These are phyloP conservation scores for Drosophila testacea DNA, from an alignment of 2,888 invertebrate genomes.

Conservation along the genomic window DNA sequence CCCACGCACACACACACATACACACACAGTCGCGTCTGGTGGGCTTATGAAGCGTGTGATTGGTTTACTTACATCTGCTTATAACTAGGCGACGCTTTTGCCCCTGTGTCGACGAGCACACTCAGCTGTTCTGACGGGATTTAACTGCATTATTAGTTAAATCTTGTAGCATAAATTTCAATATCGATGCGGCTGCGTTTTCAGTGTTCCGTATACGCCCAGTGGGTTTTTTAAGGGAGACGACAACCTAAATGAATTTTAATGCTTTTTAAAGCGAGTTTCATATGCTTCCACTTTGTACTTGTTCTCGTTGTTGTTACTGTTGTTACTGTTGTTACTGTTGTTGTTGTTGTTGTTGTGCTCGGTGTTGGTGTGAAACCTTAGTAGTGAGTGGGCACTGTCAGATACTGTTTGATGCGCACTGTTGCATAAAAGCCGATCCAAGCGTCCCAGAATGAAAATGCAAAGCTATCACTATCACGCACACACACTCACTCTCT, in stretches of 20 bases:
- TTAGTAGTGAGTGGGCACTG: slow-evolving; percentile 58
- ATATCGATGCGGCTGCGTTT: slow-evolving; percentile 64
- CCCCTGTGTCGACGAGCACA: background rate
- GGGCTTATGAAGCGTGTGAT: slow-evolving; percentile 77
- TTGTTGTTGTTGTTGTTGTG: slow-evolving; percentile 9
- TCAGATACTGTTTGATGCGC: slow-evolving; percentile 66
- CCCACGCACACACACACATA: slow-evolving; percentile 8
- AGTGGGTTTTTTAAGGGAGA: slow-evolving; percentile 32
- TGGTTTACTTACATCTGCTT: slow-evolving; percentile 76
- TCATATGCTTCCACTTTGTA: slow-evolving; percentile 52
- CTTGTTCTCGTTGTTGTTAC: too few relatives aligned
- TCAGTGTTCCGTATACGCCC: slow-evolving; percentile 15
- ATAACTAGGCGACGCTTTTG: slow-evolving; percentile 40
- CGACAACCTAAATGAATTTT: slow-evolving; percentile 75
- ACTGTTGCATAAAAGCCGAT: slow-evolving; percentile 78
- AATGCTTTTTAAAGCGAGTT: slow-evolving; percentile 72
- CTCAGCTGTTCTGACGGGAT: slow-evolving; percentile 63
- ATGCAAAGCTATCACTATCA: slow-evolving; percentile 51
- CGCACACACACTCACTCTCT: background rate
- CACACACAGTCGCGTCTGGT: slow-evolving; percentile 60
- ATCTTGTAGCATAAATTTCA: slow-evolving; percentile 78
- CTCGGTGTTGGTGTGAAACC: slow-evolving; percentile 50
- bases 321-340: too few relatives aligned
- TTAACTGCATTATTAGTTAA: slow-evolving; percentile 79
- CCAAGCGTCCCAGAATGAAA: slow-evolving; percentile 51